These are phyloP conservation scores for Rhamphomyia laevipes DNA, from an alignment of 2,888 invertebrate genomes.

Conservation along the genomic window DNA sequence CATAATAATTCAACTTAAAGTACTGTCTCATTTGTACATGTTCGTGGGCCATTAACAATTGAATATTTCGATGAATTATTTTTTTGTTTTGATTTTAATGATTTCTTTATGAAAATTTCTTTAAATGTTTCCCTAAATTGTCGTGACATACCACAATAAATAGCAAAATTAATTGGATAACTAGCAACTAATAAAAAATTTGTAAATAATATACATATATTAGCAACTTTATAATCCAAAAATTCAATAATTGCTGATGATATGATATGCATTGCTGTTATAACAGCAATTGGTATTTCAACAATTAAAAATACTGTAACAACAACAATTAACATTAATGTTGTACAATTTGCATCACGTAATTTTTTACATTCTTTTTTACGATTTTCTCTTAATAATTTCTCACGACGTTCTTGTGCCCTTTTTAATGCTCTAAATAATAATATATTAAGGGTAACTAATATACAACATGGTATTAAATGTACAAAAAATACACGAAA, in stretches of 20 bases:
- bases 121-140: constrained; percentile 91
- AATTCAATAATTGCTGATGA: constrained; percentile 60
- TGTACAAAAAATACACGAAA: constrained; percentile 89
- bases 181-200: constrained; percentile 87
- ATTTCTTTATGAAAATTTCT: constrained; percentile 53
- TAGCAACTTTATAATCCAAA: constrained; percentile 65
- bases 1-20: constrained; percentile 32
- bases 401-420: constrained; percentile 67
- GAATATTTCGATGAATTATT: constrained; percentile 68
- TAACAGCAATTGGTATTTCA: constrained; percentile 73
- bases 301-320: constrained; percentile 73
- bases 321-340: constrained; percentile 76
- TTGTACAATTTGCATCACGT: constrained; percentile 67
- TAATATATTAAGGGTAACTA: constrained; percentile 79
- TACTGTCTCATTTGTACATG: constrained; percentile 75
- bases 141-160: constrained; percentile 91
- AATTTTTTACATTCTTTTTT: constrained; percentile 69
- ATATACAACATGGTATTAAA: constrained; percentile 73
- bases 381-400: constrained; percentile 64
- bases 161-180: constrained; percentile 89
- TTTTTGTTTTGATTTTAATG: constrained; percentile 44
- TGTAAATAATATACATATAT: constrained; percentile 65
- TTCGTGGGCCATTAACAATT: constrained; percentile 68
- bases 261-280: constrained; percentile 72
- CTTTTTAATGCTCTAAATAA: constrained; percentile 75